Evolutionary conservation across 1,140 invertebrate species (phyloP).

Genomic region (Cydia pomonella): DNA sequence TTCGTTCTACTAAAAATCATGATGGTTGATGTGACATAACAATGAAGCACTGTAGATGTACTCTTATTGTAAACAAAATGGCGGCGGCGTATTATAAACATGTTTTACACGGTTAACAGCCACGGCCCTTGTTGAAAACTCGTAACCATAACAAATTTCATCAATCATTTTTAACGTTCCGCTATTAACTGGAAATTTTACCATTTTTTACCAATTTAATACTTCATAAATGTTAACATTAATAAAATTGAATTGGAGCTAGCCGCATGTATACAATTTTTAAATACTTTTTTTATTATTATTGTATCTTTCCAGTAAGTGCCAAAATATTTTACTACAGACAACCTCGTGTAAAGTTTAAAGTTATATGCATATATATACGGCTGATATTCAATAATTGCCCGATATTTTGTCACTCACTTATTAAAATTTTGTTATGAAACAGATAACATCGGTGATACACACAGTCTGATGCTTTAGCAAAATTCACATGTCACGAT

Average conservation of each 20-base stretch:
- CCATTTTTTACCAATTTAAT: constrained; percentile 1
- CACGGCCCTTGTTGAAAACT: constrained; percentile 13
- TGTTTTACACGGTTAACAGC: constrained; percentile 11
- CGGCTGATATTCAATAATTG: background rate
- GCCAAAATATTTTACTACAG: too few species aligned
- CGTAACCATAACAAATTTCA: constrained; percentile 26
- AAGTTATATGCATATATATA: too few species aligned
- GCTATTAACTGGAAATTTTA: background rate
- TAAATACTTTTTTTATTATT: too few species aligned
- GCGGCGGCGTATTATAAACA: constrained; percentile 24
- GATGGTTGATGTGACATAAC: constrained; percentile 26
- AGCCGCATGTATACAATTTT: too few species aligned
- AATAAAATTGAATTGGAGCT: too few species aligned
- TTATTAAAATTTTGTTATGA: background rate
- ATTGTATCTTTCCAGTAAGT: too few species aligned
- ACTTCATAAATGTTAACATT: background rate
- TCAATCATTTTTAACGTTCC: constrained; percentile 2
- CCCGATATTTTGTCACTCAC: background rate
- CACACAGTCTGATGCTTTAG: constrained; percentile 12
- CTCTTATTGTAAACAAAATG: constrained; percentile 12
- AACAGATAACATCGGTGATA: background rate
- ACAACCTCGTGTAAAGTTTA: too few species aligned
- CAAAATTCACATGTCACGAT: constrained; percentile 56
- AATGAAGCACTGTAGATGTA: constrained; percentile 1
- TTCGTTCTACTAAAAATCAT: background rate